Evolutionary conservation across 2,888 invertebrate species (phyloP), one percentile per base, ranked within the genome.

Genomic region (Camptogramma bilineatum): DNA sequence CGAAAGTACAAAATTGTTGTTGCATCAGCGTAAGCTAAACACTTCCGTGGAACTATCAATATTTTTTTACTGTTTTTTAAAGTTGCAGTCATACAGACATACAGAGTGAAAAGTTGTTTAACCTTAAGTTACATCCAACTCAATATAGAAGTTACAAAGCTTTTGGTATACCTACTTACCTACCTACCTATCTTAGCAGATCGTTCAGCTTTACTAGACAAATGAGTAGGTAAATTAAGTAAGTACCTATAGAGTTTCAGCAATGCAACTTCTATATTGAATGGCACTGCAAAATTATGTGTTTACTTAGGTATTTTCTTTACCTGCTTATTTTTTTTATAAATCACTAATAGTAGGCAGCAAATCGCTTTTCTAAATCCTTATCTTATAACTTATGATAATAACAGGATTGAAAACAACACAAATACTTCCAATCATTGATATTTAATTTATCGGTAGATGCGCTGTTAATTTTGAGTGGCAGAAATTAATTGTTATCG

Each of bases 1-100:
- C 77, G 73, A 28, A 76, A 78, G 77, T 79, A 81, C 72, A 79
- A 78, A 79, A 62, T 64, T 64, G 62, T 39, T 50, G 50, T 73
- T 72, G 61, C 52, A 28, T 42, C 34, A 46, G 52, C 59, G 8
- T 77, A 80, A 81, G 81, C 82, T 72, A 73, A 70, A 73, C n/a
- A n/a, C 67, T 57, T 73, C 71, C 58, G 66, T 19, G 8, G 9
- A 16, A 9, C 13, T 24, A 17, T 1, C 9, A 1, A 44, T 8
- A 13, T 16, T 54, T 54, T 19, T 24, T 17, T 28, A 54, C 16
- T 7, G 13, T 8, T 24, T 4, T 13, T 24, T 9, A 10, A 16
- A 24, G 8, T 24, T 24, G 13, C 50, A 8, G 8, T 50, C 16
- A n/a, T n/a, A n/a, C n/a, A n/a, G n/a, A n/a, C n/a, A n/a, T n/a